Percentiles rank a stretch among this genome's conserved stretches.
These are phyloP conservation scores for Drosophila cardini DNA, from an alignment of 1,140 invertebrate species.

Conservation along the genomic window DNA sequence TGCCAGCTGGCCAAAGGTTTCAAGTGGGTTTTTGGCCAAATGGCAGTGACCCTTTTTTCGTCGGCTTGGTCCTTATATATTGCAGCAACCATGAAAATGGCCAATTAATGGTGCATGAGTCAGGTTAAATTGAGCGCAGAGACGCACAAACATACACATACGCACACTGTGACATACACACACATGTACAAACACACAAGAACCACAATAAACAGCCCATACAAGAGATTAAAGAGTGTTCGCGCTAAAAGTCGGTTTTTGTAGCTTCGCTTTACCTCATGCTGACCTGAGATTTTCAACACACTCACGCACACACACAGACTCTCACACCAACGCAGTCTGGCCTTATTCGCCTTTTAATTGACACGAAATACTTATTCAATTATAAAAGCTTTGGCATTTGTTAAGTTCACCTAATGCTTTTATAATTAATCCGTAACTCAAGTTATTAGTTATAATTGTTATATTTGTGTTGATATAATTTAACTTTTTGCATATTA, in stretches of 20 bases:
- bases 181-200: conserved; percentile 42
- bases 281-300: conserved; percentile 34
- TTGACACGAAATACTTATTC: conserved; percentile 46
- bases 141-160: conserved; percentile 54
- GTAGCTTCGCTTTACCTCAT: conserved; percentile 20
- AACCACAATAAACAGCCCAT: conserved; percentile 66
- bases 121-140: conserved; percentile 75
- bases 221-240: conserved; percentile 64
- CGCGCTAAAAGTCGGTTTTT: background rate
- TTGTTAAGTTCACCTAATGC: conserved; percentile 24
- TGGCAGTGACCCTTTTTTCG: conserved; percentile 69
- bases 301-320: conserved; percentile 16
- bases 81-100: conserved; percentile 76
- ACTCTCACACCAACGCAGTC: conserved; percentile 6
- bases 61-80: conserved; percentile 55
- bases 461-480: background rate
- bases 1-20: conserved; percentile 17
- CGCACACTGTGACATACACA: no score
- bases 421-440: conserved; percentile 49
- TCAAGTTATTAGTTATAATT: conserved; percentile 36
- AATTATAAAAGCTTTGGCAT: conserved; percentile 36
- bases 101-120: conserved; percentile 80
- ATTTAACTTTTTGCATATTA: conserved; percentile 25
- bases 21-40: conserved; percentile 43
- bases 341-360: conserved; percentile 25